A percentile compares a stretch with the other conserved stretches of the same genome.
Conservation (phyloP, 2,113 vertebrate species). For the Illadopsis cleaveri region DNA sequence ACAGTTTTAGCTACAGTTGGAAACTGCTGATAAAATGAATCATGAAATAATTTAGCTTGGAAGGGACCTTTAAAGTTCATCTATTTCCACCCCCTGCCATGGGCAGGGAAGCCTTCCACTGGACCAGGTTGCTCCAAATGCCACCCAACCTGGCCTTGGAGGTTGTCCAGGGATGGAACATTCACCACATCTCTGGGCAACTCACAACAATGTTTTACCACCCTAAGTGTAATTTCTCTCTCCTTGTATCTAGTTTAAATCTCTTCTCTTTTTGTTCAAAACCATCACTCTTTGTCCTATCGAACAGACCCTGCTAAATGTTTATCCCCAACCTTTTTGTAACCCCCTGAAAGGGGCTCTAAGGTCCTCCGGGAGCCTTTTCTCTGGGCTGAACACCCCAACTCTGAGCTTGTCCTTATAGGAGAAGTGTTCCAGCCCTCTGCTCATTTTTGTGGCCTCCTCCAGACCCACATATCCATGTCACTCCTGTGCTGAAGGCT, state of each 20-base stretch:
- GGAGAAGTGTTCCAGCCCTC: not conserved
- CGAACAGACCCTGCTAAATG: not conserved
- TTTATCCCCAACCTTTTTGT: too few relatives aligned
- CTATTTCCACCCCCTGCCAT: not conserved
- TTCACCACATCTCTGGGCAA: not conserved
- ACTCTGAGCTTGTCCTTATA: fast-evolving
- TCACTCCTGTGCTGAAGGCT: not conserved
- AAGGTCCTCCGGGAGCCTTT: not conserved
- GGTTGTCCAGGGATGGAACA: not conserved
- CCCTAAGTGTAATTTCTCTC: fast-evolving
- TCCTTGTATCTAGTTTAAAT: not conserved
- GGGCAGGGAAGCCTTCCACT: not conserved
- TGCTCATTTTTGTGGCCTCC: not conserved
- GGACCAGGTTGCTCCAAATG: not conserved
- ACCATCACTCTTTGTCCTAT: not conserved
- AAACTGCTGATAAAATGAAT: not conserved
- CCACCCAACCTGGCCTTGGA: not conserved
- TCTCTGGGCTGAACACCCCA: not conserved
- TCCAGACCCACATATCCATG: not conserved
- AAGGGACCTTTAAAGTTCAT: not conserved
- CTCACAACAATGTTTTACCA: not conserved
- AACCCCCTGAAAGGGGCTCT: not conserved
- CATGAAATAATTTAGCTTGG: not conserved
- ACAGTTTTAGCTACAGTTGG: not conserved
- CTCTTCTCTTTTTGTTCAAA: not conserved